Percentiles rank a stretch among this genome's conserved stretches.
phyloP scores from a whole-genome alignment of 2,797 vertebrate species.

The Mormyrops attenuatus region DNA sequence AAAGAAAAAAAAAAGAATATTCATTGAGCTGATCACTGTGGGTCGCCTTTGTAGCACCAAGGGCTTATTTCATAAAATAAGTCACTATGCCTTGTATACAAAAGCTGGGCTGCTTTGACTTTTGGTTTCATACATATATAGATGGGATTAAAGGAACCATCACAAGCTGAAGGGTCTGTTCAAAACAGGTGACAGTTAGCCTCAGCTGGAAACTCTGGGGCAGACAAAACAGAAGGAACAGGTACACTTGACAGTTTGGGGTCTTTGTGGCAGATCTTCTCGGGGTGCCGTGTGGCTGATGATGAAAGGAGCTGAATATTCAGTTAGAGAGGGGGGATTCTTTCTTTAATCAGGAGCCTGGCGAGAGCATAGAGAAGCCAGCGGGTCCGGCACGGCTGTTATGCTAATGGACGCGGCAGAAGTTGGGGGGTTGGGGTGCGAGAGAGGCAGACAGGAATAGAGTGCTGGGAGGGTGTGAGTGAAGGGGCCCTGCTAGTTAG shows the following conservation, averaged over 20 bases:
- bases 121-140: constrained; percentile 7
- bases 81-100: constrained; percentile 1
- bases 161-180: constrained; percentile 9
- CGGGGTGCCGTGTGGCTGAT: background rate
- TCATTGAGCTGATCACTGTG: constrained; percentile 2
- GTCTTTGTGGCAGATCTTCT: constrained; percentile 21
- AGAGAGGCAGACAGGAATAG: constrained; percentile 6
- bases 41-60: constrained; percentile 2
- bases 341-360: constrained; percentile 20
- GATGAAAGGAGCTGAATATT: constrained; percentile 25
- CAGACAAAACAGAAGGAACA: constrained; percentile 16
- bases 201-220: background rate
- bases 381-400: constrained; percentile 18
- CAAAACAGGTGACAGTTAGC: constrained; percentile 24
- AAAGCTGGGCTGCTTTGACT: constrained; percentile 9
- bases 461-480: constrained; percentile 22
- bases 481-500: constrained; percentile 32
- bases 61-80: background rate
- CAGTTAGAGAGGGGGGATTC: constrained; percentile 11
- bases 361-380: constrained; percentile 16
- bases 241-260: constrained; percentile 24
- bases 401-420: constrained; percentile 32
- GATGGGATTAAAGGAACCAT: constrained; percentile 15
- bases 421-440: background rate
- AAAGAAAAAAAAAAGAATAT: constrained; percentile 13